Evolutionary conservation across 1,140 invertebrate species (phyloP), one percentile per base, ranked within the genome.

Genomic region (Tetramorium simillimum): DNA sequence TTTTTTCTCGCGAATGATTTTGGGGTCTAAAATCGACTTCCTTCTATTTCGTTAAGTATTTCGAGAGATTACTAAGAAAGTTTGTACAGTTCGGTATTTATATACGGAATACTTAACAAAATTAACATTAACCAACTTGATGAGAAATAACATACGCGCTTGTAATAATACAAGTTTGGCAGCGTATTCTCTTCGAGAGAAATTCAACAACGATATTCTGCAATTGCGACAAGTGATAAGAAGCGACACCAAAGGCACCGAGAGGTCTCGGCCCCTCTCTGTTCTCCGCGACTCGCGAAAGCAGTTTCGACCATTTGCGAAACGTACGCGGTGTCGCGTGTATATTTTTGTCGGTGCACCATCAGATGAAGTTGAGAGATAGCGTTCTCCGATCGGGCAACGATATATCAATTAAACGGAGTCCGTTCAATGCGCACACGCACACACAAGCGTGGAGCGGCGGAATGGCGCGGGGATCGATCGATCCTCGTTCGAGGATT

Each of bases 371-470:
- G 69, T 60, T 60, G 80, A 60, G 40, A 73, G 80, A 84, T 60
- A 84, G 16, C 70, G 33, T 43, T 65, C 56, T 53, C 62, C 24
- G 84, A 85, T 87, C 82, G 53, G 33, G 53, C 81, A 85, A 33
- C 86, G 70, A 76, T 85, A 87, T 77, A 85, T 76, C 81, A 87
- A 87, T 87, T 87, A 85, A 87, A 70, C 86, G 72, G 63, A 77
- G 60, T 24, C 63, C 63, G 81, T 75, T 46, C 53, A 67, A 70
- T 16, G 80, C 21, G 40, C 18, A 12, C 46, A 70, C 33, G 46
- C 24, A 49, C 46, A 24, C 46, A 12, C 0, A 14, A 18, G 37
- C 12, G 63, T 18, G 37, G 46, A 18, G 53, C 43, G 58, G 6
- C 76, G 67, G 43, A 28, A 28, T 28, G 86, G 49, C 37, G 37